These are phyloP conservation scores for Drosophila cardini DNA, from an alignment of 1,140 invertebrate genomes.

Conservation along the genomic window DNA sequence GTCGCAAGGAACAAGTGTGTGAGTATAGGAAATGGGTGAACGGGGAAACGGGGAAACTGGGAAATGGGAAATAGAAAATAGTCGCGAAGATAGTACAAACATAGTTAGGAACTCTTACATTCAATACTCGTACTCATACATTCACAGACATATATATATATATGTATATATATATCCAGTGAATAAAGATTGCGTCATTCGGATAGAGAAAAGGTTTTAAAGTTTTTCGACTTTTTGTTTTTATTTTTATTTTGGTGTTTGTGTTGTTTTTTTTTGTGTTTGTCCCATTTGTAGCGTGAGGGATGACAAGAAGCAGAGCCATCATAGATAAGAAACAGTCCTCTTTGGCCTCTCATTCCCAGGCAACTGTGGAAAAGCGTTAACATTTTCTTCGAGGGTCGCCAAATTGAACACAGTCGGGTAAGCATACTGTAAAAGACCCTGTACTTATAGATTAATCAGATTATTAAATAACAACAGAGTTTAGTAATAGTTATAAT, in stretches of 20 bases:
- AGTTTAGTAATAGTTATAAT: too few species aligned
- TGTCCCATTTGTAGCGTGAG: neutral
- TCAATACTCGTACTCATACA: slow-evolving; percentile 1
- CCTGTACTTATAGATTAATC: too few species aligned
- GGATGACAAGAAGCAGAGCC: slow-evolving; percentile 1
- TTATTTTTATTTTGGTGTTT: too few species aligned
- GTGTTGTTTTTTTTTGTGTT: neutral
- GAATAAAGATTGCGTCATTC: slow-evolving; percentile 33
- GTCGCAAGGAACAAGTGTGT: neutral
- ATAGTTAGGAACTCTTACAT: slow-evolving; percentile 4
- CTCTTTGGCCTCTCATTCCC: neutral
- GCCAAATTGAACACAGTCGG: neutral
- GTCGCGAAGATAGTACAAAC: neutral
- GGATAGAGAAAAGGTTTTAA: slow-evolving; percentile 16
- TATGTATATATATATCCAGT: neutral
- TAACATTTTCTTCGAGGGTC: slow-evolving; percentile 19
- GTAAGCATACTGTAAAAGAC: too few species aligned
- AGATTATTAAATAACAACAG: too few species aligned
- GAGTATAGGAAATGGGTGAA: neutral
- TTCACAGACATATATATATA: neutral
- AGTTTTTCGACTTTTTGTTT: neutral
- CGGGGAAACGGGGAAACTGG: neutral
- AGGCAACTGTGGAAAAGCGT: neutral
- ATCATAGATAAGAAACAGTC: slow-evolving; percentile 43
- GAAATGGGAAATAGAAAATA: neutral